Evolutionary conservation across 2,888 invertebrate species (phyloP).

Genomic region (Frankliniella fusca): DNA sequence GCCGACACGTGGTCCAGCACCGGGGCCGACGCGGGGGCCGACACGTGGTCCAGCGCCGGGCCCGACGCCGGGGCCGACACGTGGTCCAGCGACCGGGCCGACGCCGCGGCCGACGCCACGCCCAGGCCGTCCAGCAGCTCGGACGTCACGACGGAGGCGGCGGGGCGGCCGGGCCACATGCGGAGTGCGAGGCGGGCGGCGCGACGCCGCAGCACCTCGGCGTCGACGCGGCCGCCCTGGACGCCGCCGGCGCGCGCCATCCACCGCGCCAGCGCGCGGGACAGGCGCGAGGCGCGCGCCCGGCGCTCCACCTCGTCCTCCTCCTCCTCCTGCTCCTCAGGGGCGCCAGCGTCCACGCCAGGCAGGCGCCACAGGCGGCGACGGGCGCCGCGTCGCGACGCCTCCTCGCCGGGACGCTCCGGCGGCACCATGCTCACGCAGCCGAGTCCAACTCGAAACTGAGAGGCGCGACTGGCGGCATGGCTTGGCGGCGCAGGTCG

Average conservation of each 20-base stretch:
- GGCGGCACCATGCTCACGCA: constrained; percentile 6
- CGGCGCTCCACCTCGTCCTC: not conserved
- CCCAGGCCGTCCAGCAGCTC: not conserved
- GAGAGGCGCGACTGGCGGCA: constrained; percentile 27
- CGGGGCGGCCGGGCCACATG: not conserved
- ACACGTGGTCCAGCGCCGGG: too few relatives aligned
- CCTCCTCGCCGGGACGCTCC: constrained; percentile 29
- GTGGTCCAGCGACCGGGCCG: not conserved
- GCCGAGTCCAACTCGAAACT: constrained; percentile 22
- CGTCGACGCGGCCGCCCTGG: not conserved
- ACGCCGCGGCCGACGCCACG: not conserved
- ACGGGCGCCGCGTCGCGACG: constrained; percentile 28
- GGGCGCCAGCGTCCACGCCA: not conserved
- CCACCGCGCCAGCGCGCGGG: not conserved
- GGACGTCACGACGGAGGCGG: constrained; percentile 1
- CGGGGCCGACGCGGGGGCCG: too few relatives aligned
- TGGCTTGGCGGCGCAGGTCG: not conserved
- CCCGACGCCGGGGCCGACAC: not conserved
- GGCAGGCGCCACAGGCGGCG: constrained; percentile 3
- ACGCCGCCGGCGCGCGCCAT: constrained; percentile 35
- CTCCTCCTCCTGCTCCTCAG: not conserved
- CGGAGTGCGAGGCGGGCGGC: not conserved
- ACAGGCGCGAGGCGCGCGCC: not conserved
- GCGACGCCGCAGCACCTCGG: not conserved
- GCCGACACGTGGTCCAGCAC: too few relatives aligned